Evolutionary conservation across 2,113 vertebrate species (phyloP), one percentile per base, ranked within the genome.

Genomic region (Neodontobutis hainanensis): DNA sequence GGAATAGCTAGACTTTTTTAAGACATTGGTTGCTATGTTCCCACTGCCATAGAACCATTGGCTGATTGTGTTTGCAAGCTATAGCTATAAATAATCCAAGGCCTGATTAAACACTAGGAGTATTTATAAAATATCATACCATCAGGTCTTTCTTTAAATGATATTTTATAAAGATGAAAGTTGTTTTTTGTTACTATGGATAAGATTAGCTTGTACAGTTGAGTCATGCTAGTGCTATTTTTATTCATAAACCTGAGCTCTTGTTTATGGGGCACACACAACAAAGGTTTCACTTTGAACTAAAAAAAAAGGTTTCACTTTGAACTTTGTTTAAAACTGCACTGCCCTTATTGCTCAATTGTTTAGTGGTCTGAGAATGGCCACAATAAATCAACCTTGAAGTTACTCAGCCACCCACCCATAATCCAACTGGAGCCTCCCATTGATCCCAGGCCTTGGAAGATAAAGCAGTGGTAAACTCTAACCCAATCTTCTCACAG

Each of bases 341-440:
- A 27, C 19, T 27, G 19, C 19, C 19, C 19, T 27, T 27, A 27
- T 27, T 27, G 1, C 19, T 3, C 19, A 27, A 27, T 2, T 51
- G 7, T 47, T 70, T 78, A 84, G 80, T 55, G 65, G 70, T 49
- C 19, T 61, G 38, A 52, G 42, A 77, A 79, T 60, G 47, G 65
- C 51, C 56, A 32, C 58, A 73, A 85, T 82, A 77, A 75, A 86
- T 85, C 75, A 79, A 56, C 45, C 53, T 4, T 19, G 50, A 32
- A 72, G 63, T 53, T 65, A 75, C 70, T 75, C 48, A 61, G 62
- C 55, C 47, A 72, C 66, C n/a, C 43, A 27, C 4, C 60, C 43
- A 58, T 57, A 53, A 58, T 68, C 61, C 46, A 32, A 45, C 35
- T 56, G 11, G 11, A n/a, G 35, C 72, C 60, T 71, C 34, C 53